phyloP scores from a whole-genome alignment of 2,797 vertebrate species.

The Helarctos malayanus region DNA sequence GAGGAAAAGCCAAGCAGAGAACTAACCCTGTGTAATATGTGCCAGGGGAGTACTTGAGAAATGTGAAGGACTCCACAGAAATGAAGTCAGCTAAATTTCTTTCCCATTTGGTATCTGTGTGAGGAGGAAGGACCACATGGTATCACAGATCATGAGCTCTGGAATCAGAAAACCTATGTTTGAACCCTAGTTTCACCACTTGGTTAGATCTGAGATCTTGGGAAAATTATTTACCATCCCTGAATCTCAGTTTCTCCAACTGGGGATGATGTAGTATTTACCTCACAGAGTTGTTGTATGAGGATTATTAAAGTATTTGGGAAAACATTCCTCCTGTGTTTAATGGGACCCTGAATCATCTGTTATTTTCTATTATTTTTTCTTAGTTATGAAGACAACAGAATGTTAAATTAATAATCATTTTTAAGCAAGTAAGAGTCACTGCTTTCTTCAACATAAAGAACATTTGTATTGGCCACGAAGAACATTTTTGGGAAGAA shows the following conservation, averaged over 20 bases:
- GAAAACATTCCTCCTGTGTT: not conserved
- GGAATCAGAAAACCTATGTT: not conserved
- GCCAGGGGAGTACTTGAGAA: not conserved
- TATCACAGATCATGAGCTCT: not conserved
- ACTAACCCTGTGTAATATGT: not conserved
- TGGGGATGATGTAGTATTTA: not conserved
- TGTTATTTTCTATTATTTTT: not conserved
- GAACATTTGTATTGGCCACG: not conserved
- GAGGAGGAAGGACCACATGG: not conserved
- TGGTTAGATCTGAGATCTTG: not conserved
- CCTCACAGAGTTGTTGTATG: not conserved
- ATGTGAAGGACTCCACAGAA: not conserved
- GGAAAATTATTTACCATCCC: not conserved
- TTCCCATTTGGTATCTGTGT: not conserved
- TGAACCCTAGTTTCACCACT: not conserved
- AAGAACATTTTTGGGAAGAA: not conserved
- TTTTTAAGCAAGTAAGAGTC: not conserved
- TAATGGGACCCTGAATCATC: not conserved
- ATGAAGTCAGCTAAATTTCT: not conserved
- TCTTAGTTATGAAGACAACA: not conserved
- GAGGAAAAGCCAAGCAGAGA: not conserved
- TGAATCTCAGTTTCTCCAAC: not conserved
- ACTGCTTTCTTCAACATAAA: not conserved
- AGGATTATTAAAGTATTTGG: not conserved
- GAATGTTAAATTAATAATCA: not conserved